Base-by-base conservation (phyloP, 2,113 vertebrate genomes). In the Colius striatus region DNA sequence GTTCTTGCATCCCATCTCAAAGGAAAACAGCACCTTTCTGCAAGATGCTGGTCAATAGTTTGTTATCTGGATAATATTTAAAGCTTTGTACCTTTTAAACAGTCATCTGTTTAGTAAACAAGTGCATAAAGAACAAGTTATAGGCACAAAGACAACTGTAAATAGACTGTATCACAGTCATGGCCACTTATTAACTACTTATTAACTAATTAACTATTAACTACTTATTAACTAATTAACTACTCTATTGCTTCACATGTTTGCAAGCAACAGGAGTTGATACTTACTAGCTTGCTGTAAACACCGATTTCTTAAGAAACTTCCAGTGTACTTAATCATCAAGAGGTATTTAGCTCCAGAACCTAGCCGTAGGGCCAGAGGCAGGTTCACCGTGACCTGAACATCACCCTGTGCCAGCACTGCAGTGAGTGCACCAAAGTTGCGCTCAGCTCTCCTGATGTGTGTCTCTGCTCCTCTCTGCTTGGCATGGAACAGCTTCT, bases 361-460 rank as follows among this genome's bases (percentile, higher is more conserved):
- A 55, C 9, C 10, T 15, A 3, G 3, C 47, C 5, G 23, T 6
- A 8, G 9, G 51, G 27, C 6, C 9, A 9, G 50, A 17, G 17
- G 17, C 41, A 47, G 25, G 7, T 25, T 7, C 30, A 0, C 10
- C 0, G 2, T 43, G 48, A 14, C n/a, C 26, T 18, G 20, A 50
- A 13, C 8, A 1, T 23, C 7, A 0, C 30, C n/a, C 13, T 2
- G 2, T 10, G 50, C 61, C 38, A 8, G 27, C 2, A 2, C 47
- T 8, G 34, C 43, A 4, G 41, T 0, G 38, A 47, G 45, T 26
- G 23, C 67, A 4, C 57, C 14, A 4, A 9, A 13, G 4, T 1
- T 13, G 27, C 71, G 29, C 43, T 7, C 74, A 26, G 25, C 82
- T 55, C 18, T 2, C 34, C 77, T 29, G 63, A 54, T 12, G 27